Base-by-base conservation (phyloP, 2,113 vertebrate species). In the Morone chrysops region DNA sequence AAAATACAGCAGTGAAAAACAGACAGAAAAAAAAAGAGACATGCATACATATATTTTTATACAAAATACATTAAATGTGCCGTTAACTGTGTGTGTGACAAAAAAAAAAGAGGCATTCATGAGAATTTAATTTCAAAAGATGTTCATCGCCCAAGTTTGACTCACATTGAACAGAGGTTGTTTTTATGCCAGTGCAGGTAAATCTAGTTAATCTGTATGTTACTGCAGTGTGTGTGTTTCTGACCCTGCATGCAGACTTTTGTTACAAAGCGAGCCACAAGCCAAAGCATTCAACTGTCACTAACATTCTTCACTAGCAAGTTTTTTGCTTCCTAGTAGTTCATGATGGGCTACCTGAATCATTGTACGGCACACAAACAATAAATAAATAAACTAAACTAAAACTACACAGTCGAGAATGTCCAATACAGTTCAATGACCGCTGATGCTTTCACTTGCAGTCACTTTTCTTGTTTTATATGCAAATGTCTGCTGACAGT, bases 1-100 rank as follows among this genome's bases (percentile, higher is more conserved):
- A 86, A 89, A 94, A 94, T 93, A 95, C 73, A 95, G 88, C 45
- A 22, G 84, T 93, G 78, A 92, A 84, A 81, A 78, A 69, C 60
- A 67, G 18, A 67, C 81, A 79, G 13, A 22, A 31, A 31, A 3
- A 20, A 61, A 53, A 56, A 68, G 25, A 81, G 2, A 70, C 60
- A 76, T 50, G 11, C 65, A 62, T 48, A 47, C 75, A 81, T 4
- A 38, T 8, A 72, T 5, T 9, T 62, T 22, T 11, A 54, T 6
- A 40, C 7, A 40, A 53, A 25, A 61, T n/a, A 78, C 20, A 53
- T 25, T 50, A 13, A 12, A 12, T 38, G 9, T 60, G 40, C 1
- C 11, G 8, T 20, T 31, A 40, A 17, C 6, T 18, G 36, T 59
- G 8, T 61, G 31, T 31, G 31, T 31, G 31, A 31, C 31, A 31